Base-by-base conservation (phyloP, 2,888 invertebrate species). In the Parapristionchus giblindavisi region DNA sequence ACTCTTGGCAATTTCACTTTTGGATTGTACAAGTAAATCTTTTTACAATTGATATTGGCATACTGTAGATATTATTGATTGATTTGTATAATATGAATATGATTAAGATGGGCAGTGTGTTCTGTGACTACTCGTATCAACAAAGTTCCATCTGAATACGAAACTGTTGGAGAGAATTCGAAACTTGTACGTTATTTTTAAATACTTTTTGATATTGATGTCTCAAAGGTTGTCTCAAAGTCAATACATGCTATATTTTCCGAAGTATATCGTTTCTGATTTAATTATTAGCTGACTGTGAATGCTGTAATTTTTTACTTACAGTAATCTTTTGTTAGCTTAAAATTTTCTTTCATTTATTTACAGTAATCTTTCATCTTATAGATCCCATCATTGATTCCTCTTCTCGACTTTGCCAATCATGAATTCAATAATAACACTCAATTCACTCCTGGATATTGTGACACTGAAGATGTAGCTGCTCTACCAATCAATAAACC, bases 1-100 rank as follows among this genome's bases (percentile, higher is more conserved):
- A 83, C 81, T 2, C 66, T 83, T 0, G 48, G 68, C n/a, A 87
- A 84, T 65, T 87, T 87, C 77, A 85, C 85, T 2, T 85, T 83
- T 63, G 80, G 78, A 38, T 73, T 84, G 21, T 87, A 85, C 73
- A 68, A 77, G 63, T 77, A 14, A 48, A 63, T 24, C 17, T 34
- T 54, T 43, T 48, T 21, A 48, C 48, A 21, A 21, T 66, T 48
- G 11, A 17, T 38, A 17, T 48, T 21, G 29, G 3, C 4, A 58
- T 58, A 58, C 58, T 5, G 14, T 6, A 27, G 17, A 5, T 34
- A 61, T 34, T 36, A 36, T 61, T 40, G 11, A 21, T 34, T 60
- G 36, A 11, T 36, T 32, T 32, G 36, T 60, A 8, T 27, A 36
- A n/a, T 24, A 6, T 6, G 54, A 54, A 54, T 54, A 14, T 14